Conservation (phyloP, 2,888 invertebrate species). For the Cybosia mesomella region DNA sequence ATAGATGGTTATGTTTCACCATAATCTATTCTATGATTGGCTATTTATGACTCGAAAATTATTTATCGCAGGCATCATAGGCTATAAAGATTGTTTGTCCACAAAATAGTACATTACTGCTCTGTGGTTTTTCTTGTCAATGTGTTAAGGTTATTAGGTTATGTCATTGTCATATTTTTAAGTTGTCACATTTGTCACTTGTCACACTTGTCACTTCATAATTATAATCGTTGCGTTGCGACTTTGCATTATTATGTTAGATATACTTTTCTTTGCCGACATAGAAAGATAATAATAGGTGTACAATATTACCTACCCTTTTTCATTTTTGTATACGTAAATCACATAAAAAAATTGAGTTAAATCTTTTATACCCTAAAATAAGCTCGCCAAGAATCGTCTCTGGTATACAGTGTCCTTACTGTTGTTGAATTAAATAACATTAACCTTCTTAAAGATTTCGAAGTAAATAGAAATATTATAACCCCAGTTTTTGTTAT, state of each 20-base stretch:
- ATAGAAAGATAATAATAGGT: not conserved
- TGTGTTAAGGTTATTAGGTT: too few species aligned
- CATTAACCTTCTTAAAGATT: not conserved
- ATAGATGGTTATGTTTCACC: too few species aligned
- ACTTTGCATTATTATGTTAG: not conserved
- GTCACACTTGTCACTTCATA: not conserved
- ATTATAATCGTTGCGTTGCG: not conserved
- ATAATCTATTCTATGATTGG: too few species aligned
- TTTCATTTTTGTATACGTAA: not conserved
- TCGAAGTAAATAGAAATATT: not conserved
- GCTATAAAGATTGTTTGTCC: not conserved
- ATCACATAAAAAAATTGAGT: conserved; percentile 5
- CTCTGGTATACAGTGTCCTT: not conserved
- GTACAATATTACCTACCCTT: not conserved
- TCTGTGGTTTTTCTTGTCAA: too few species aligned
- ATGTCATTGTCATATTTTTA: too few species aligned
- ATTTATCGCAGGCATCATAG: too few species aligned
- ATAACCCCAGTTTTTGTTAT: conserved; percentile 24
- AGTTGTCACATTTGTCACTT: not conserved
- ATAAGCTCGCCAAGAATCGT: not conserved
- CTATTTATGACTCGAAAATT: too few species aligned
- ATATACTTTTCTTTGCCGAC: not conserved
- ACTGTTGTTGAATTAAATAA: not conserved
- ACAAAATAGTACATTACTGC: not conserved
- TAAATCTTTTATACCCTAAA: not conserved